Evolutionary conservation across 1,140 invertebrate genomes (phyloP), one percentile per base, ranked within the genome.

Genomic region (Drosophila equinoxialis): DNA sequence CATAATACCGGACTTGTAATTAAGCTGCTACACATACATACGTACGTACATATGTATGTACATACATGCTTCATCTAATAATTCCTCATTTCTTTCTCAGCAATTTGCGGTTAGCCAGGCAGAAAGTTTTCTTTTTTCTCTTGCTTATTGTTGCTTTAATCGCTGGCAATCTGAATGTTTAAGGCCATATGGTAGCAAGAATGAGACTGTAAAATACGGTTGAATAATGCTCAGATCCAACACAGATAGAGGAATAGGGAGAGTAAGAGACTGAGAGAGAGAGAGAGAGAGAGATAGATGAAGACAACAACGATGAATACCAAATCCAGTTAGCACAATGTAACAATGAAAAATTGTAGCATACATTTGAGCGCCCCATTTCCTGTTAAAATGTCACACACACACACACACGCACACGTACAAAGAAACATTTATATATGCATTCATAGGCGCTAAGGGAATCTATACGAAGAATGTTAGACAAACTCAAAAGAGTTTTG

Each of bases 331-430:
- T 72, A 55, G 48, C 67, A 71, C 54, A 72, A 48, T 13, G 75
- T 37, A 48, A 68, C 68, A 68, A 68, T 65, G 61, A 57, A 37
- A 71, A 71, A 84, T 54, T 71, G 42, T 74, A 68, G 70, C 77
- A 74, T 51, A 69, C 74, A 51, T 71, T 84, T 74, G 65, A 42
- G 81, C 45, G 77, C 66, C 45, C 62, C 64, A 66, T 57, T 77
- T 62, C 42, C 67, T 54, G 17, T 65, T 79, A 79, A 79, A 39
- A 59, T 37, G n/a, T 14, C 20, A 62, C 30, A 39, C 33, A 10
- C 33, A 59, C 14, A 57, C 54, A 30, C 14, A 57, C n/a, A 26
- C 4, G 35, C 17, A 57, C n/a, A 26, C 4, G 35, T 10, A 59
- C 54, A 23, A 13, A 59, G 13, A 59, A 30, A 59, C 3, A 54